Evolutionary conservation across 1,140 invertebrate species (phyloP), one percentile per base, ranked within the genome.

Genomic region (Mylabris phalerata): DNA sequence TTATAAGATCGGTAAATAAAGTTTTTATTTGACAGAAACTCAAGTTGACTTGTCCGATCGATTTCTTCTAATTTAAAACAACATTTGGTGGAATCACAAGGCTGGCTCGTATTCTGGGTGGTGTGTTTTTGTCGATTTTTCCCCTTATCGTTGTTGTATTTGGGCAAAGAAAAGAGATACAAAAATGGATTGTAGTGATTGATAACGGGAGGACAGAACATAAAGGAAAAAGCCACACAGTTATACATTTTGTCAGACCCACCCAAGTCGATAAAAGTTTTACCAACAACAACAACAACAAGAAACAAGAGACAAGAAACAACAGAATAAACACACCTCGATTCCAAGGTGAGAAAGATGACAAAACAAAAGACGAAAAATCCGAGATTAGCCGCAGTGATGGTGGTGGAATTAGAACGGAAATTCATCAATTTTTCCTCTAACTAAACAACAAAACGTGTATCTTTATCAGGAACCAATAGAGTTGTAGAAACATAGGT

Each of bases 1-100:
- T 19, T 19, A 19, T 51, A 26, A 24, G 50, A 32, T 32, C 51
- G 45, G 41, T 54, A 54, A 54, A 54, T 54, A 54, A 54, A 45
- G 49, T 54, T 54, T 54, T 54, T 32, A 32, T 46, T 54, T 54
- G 51, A 54, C 51, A 54, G 45, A 54, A 54, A 44, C 49, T 51
- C 49, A 51, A 51, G 42, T 41, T 45, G 51, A 54, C 51, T 32
- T 45, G 50, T 43, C 41, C 50, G 50, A 43, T 52, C 50, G 43
- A 52, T 44, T 52, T 52, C 50, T 44, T 52, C 50, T 19, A 19
- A 19, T 19, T 19, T 19, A 19, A 19, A 19, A 19, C 41, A 54
- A 54, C 44, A 42, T 44, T 54, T 26, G 48, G 48, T 50, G 40
- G 26, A 54, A 52, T 52, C 42, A 45, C 51, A 54, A 43, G 50